Evolutionary conservation across 2,888 invertebrate species (phyloP).

Genomic region (Auanema freiburgensis): DNA sequence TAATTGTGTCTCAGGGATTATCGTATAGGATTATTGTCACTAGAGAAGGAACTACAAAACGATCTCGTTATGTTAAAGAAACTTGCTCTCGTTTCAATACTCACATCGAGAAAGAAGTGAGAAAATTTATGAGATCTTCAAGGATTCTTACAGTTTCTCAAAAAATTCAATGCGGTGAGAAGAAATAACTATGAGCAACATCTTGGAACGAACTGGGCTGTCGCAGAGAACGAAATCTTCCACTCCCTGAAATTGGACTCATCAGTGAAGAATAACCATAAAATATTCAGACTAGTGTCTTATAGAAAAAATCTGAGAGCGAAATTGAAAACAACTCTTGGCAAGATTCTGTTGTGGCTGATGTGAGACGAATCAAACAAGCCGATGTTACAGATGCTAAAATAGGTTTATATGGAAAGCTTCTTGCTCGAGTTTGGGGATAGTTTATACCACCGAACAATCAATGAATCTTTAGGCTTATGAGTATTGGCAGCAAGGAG

Average conservation of each 20-base stretch:
- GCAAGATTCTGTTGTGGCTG: background rate
- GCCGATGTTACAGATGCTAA: slow-evolving; percentile 16
- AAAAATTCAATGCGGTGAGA: too few relatives aligned
- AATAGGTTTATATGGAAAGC: slow-evolving; percentile 24
- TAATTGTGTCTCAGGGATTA: slow-evolving; percentile 15
- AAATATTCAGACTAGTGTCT: background rate
- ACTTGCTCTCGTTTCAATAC: slow-evolving; percentile 5
- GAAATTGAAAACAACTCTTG: too few relatives aligned
- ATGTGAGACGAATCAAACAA: slow-evolving; percentile 6
- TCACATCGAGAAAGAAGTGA: slow-evolving; percentile 3
- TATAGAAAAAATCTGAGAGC: too few relatives aligned
- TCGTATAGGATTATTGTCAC: slow-evolving; percentile 22
- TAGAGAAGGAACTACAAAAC: slow-evolving; percentile 28
- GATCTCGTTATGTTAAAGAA: slow-evolving; percentile 22
- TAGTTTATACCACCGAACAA: background rate
- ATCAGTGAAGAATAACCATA: too few relatives aligned
- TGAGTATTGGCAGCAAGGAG: slow-evolving; percentile 25
- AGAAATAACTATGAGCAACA: too few relatives aligned
- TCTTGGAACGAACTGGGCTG: too few relatives aligned
- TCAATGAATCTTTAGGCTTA: slow-evolving; percentile 14
- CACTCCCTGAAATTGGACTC: background rate
- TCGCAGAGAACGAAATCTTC: too few relatives aligned
- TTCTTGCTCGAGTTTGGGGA: slow-evolving; percentile 24
- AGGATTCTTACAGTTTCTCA: too few relatives aligned
- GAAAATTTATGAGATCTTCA: background rate